A percentile compares a stretch with the other conserved stretches of the same genome.
phyloP scores from a whole-genome alignment of 2,113 vertebrate species.

The Lagopus muta region DNA sequence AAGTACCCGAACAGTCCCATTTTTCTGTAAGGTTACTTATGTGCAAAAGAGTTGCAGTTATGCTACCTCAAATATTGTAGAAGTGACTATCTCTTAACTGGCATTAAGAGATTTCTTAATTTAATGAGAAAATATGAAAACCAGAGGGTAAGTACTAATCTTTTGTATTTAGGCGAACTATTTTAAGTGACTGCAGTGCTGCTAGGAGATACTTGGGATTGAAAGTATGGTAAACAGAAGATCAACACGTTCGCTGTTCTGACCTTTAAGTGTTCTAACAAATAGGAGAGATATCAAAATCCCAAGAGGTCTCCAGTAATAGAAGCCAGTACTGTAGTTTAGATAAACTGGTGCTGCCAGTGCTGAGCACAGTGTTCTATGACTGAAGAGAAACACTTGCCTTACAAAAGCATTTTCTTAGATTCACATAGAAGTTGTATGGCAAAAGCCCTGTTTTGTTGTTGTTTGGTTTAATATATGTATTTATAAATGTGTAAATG shows the following conservation, averaged over 20 bases:
- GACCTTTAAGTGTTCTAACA: not conserved
- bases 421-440: not conserved
- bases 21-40: not conserved
- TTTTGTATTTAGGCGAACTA: not conserved
- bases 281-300: not conserved
- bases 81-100: not conserved
- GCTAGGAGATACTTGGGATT: not conserved
- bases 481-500: not conserved
- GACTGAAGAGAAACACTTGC: not conserved
- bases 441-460: not conserved
- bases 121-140: not conserved
- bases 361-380: not conserved
- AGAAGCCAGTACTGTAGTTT: not conserved
- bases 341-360: not conserved
- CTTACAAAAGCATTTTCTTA: not conserved
- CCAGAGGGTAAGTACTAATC: not conserved
- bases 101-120: not conserved
- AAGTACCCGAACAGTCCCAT: not conserved
- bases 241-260: fast-evolving
- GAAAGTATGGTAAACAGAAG: not conserved
- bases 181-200: not conserved
- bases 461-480: not conserved
- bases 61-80: not conserved
- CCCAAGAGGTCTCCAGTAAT: not conserved
- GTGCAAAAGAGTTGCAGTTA: not conserved